Conservation (phyloP, 2,113 vertebrate species). For the Cyphomyrus discorhynchus region DNA sequence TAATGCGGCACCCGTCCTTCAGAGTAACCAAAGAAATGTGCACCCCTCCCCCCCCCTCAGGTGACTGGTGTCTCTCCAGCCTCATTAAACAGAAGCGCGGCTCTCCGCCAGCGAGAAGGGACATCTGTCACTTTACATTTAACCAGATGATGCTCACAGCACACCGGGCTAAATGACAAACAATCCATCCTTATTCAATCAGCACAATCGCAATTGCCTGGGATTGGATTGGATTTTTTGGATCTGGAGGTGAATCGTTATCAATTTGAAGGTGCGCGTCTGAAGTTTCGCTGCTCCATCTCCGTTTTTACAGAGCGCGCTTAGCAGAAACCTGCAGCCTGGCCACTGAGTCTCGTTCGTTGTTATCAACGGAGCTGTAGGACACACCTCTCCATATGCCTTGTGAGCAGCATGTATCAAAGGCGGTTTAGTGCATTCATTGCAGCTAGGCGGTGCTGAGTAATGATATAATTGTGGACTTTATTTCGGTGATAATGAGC, state of each 20-base stretch:
- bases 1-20: conserved; percentile 30
- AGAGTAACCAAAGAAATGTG: conserved; percentile 33
- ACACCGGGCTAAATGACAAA: conserved; percentile 54
- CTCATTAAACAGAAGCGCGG: conserved; percentile 38
- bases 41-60: conserved; percentile 36
- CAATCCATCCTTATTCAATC: conserved; percentile 63
- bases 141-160: conserved; percentile 43
- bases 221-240: conserved; percentile 55
- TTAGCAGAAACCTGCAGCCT: not conserved
- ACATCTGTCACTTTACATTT: conserved; percentile 61
- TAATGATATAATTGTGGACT: not conserved
- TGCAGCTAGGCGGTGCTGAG: not conserved
- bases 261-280: conserved; percentile 50
- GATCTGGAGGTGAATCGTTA: conserved; percentile 52
- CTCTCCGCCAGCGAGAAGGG: conserved; percentile 34
- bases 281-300: conserved; percentile 44
- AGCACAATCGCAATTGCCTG: conserved; percentile 53
- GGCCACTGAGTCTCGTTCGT: not conserved
- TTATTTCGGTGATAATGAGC: not conserved
- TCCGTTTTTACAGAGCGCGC: conserved; percentile 20
- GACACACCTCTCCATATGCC: not conserved
- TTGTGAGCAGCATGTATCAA: not conserved
- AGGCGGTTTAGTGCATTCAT: no score
- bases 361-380: not conserved
- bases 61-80: conserved; percentile 39